Evolutionary conservation across 64 coral and sea anemone genomes (phyloP), one percentile per base, ranked within the genome.

Genomic region (Trachythela sp.): DNA sequence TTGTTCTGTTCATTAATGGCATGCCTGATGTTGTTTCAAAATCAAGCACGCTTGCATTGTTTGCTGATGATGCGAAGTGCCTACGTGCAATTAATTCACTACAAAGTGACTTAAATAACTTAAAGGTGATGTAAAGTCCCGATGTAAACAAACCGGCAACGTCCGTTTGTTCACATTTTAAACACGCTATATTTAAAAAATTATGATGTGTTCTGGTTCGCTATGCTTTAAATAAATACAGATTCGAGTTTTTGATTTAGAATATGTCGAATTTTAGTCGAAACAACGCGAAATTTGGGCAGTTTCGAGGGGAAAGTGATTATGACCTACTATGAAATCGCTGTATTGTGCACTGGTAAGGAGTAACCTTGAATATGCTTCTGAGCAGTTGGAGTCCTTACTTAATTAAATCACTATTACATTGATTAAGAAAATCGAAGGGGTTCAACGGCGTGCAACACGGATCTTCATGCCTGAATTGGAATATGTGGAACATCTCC

Each of bases 1-100:
- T 89, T 77, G 84, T 90, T 10, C 9, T 90, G 39, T 93, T 90
- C 32, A 84, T 93, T 38, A 93, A 93, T 58, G 92, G 64, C 64
- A 85, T 89, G 54, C 40, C 48, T 8, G 7, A 31, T 50, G 27
- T 43, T 89, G 83, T 54, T 56, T n/a, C n/a, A n/a, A n/a, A 52
- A 10, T 77, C 41, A 36, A 87, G 29, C 67, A 83, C 71, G 41
- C 29, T 90, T 26, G 77, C 77, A 22, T 43, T 94, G 51, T 91
- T 91, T 85, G 85, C 89, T 27, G 84, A 94, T 36, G 48, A 90
- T 90, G 36, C 85, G 30, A 84, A 90, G 50, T 90, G 85, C 72
- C 87, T 84, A 33, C 50, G 54, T 38, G 64, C 54, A 59, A 88
- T 88, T 60, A 94, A 43, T 77, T 86, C 83, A n/a, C n/a, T n/a